Evolutionary conservation across 2,888 invertebrate genomes (phyloP), one percentile per base, ranked within the genome.

Genomic region (Endomychus coccineus): DNA sequence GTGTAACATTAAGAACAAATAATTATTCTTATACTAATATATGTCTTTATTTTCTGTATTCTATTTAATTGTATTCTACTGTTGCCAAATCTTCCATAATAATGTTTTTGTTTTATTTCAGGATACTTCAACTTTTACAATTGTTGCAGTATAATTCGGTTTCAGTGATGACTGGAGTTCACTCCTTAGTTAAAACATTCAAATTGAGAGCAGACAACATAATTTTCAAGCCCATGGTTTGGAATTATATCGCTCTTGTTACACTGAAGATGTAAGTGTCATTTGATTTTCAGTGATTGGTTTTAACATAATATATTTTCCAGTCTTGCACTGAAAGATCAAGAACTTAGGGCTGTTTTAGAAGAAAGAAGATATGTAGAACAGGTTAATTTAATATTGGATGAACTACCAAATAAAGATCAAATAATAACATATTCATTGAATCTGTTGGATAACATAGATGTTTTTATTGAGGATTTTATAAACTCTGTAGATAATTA

Each of bases 161-260:
- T n/a, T n/a, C n/a, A n/a, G n/a, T n/a, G 4, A 43, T 56, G 13
- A 45, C 43, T 21, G 25, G 51, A 3, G n/a, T n/a, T n/a, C n/a
- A n/a, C n/a, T n/a, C n/a, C n/a, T 63, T 83, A 32, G 71, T 80
- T 0, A 74, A 71, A 44, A 80, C 80, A 16, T 80, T 82, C 52
- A 74, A 75, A 44, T 66, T 85, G 29, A 74, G 75, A 48, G 75
- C 83, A 1, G 70, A 77, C 48, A 86, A 84, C 56, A 78, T 86
- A 17, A 72, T 77, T 54, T 81, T 84, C 52, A 81, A 78, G 58
- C 79, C 80, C 1, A 65, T 71, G 9, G 77, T 83, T 51, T 84
- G 83, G 83, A 79, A 71, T 40, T 63, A 83, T 15, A 74, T 84
- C 38, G 74, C 77, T 3, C 66, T 84, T n/a, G 65, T 83, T 23